A percentile compares a stretch with the other conserved stretches of the same genome.
Evolutionary conservation across 2,888 invertebrate species (phyloP).

Genomic region (Synergus japonicus): DNA sequence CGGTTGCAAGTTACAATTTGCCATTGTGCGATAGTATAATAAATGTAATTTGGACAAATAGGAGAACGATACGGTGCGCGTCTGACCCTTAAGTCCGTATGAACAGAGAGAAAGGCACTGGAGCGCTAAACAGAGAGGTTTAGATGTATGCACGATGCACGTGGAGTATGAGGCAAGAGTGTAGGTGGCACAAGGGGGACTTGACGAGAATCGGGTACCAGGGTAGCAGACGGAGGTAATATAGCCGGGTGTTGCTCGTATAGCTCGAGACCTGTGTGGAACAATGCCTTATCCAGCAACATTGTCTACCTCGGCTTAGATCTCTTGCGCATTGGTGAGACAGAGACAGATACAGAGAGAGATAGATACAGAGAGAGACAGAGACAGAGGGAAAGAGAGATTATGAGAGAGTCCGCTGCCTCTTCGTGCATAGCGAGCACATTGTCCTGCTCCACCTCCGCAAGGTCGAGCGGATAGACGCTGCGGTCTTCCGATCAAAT

Average conservation of each 20-base stretch:
- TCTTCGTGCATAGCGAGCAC: slow-evolving; percentile 55
- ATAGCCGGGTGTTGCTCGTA: slow-evolving; percentile 56
- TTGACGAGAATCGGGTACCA: slow-evolving; percentile 14
- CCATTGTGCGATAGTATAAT: slow-evolving; percentile 53
- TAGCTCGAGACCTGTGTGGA: slow-evolving; percentile 65
- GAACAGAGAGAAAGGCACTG: slow-evolving; percentile 39
- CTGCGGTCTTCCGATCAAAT: slow-evolving; percentile 72
- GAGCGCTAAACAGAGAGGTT: not conserved
- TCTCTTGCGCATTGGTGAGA: slow-evolving; percentile 40
- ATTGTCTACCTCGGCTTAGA: slow-evolving; percentile 63
- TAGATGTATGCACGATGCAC: not conserved
- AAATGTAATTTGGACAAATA: slow-evolving; percentile 59
- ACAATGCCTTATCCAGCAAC: slow-evolving; percentile 76
- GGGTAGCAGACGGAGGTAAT: slow-evolving; percentile 40
- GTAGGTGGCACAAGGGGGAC: slow-evolving; percentile 26
- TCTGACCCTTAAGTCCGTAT: slow-evolving; percentile 37
- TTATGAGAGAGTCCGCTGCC: slow-evolving; percentile 41
- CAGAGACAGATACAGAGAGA: slow-evolving; percentile 44
- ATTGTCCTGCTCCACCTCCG: slow-evolving; percentile 60
- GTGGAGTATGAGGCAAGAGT: not conserved
- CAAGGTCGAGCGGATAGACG: slow-evolving; percentile 53
- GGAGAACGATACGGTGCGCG: slow-evolving; percentile 52
- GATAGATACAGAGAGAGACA: slow-evolving; percentile 43
- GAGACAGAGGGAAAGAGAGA: slow-evolving; percentile 40
- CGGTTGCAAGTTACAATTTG: slow-evolving; percentile 46